Evolutionary conservation across 2,888 invertebrate species (phyloP), one percentile per base, ranked within the genome.

Genomic region (Cybosia mesomella): DNA sequence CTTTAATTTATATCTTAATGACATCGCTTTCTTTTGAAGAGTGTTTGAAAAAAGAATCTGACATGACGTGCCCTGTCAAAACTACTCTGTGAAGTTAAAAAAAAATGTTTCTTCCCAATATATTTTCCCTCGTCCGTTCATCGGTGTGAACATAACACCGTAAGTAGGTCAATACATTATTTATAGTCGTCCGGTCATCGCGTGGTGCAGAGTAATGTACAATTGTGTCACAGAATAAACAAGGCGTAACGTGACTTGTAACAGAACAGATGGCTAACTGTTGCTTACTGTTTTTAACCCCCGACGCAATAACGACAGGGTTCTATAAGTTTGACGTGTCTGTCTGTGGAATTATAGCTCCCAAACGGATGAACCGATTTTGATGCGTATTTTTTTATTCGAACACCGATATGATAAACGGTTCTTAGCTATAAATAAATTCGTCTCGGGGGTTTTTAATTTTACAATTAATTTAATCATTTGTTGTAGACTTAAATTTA

Each of bases 111-210:
- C 58, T 62, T 66, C 53, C 57, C 79, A 72, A 77, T 77, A 70
- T 55, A 72, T 75, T 75, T 73, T 73, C 73, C 36, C 22, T 39
- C 49, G 32, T 66, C 65, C 66, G 66, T 54, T 64, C 63, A 58
- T 60, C 49, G 32, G 18, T 21, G 61, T 53, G 66, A 68, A 73
- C 70, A 68, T 70, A 74, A 68, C 59, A 68, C 75, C 72, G 80
- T 86, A 92, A 89, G 86, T 93, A 85, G 93, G 93, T 90, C 93
- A 91, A 90, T 89, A 87, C 85, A 91, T 91, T 92, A 93, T 93
- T 92, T 89, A 92, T 92, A 92, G 89, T 81, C 66, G 72, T 69
- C 77, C 85, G 90, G 91, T 90, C 91, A 89, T 80, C 79, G 58
- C 73, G 34, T 62, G 58, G 36, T 72, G 67, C 77, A 57, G 43